Evolutionary conservation across 2,797 vertebrate genomes (phyloP).

Genomic region (Spheniscus humboldti): DNA sequence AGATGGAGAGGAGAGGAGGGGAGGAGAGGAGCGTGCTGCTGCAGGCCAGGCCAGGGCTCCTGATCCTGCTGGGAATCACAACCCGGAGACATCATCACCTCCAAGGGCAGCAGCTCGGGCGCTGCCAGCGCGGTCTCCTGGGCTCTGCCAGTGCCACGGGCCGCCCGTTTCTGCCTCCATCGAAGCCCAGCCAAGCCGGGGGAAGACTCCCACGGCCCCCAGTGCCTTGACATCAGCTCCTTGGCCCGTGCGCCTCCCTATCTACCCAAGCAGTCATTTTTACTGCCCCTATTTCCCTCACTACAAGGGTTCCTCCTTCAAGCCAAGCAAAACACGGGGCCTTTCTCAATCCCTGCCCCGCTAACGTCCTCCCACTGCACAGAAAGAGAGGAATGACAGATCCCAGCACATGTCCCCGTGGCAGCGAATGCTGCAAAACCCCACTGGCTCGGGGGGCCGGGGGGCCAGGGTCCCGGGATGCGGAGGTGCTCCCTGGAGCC

Average conservation of each 20-base stretch:
- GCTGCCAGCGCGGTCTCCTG: background rate
- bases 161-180: background rate
- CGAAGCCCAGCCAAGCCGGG: background rate
- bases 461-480: accelerated
- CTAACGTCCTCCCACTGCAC: background rate
- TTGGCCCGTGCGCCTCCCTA: background rate
- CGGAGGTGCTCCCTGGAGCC: background rate
- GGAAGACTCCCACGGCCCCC: background rate
- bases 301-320: background rate
- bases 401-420: background rate
- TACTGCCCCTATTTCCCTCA: background rate
- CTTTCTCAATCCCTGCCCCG: background rate
- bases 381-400: background rate
- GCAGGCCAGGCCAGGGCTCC: background rate
- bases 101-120: background rate
- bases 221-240: background rate
- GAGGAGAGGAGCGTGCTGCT: background rate
- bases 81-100: background rate
- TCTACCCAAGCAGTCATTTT: background rate
- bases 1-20: background rate
- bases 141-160: background rate
- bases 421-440: background rate
- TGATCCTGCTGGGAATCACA: background rate
- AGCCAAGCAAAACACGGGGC: background rate
- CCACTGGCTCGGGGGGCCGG: accelerated